These are phyloP conservation scores for Ectropis grisescens DNA, from an alignment of 1,140 invertebrate species.

Conservation along the genomic window DNA sequence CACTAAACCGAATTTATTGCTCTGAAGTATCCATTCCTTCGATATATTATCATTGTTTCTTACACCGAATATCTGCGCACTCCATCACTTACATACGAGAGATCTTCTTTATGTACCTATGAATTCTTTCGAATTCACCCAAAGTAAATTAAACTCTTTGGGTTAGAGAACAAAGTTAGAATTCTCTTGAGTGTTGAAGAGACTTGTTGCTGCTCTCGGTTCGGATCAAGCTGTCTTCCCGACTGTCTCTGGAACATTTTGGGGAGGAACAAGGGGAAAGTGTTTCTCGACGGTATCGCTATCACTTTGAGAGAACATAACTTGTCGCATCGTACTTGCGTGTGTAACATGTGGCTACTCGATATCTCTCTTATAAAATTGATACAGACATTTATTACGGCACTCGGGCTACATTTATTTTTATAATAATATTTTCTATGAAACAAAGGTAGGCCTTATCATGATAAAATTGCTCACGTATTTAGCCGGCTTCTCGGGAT, in stretches of 20 bases:
- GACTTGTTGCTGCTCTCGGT: slow-evolving; percentile 42
- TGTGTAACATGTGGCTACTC: slow-evolving; percentile 27
- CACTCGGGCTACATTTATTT: no score
- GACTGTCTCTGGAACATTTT: slow-evolving; percentile 39
- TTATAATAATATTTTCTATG: no score
- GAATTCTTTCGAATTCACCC: slow-evolving; percentile 16
- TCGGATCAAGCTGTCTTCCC: slow-evolving; percentile 49
- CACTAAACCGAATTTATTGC: slow-evolving; percentile 14
- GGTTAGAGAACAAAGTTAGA: slow-evolving; percentile 16
- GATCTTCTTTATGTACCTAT: no score
- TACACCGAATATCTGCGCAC: slow-evolving; percentile 2
- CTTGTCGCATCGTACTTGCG: slow-evolving; percentile 33
- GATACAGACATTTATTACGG: no score
- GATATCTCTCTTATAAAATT: slow-evolving; percentile 29
- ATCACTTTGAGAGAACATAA: slow-evolving; percentile 35
- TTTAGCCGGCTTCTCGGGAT: no score
- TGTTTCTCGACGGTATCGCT: slow-evolving; percentile 40
- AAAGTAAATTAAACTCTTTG: slow-evolving; percentile 20
- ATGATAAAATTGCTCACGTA: no score
- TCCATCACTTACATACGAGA: slow-evolving; percentile 27
- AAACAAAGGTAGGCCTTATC: no score
- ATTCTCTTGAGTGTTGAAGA: slow-evolving; percentile 18
- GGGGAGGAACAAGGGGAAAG: slow-evolving; percentile 38
- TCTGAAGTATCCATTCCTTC: not conserved
- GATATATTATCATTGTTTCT: no score